phyloP scores from a whole-genome alignment of 2,888 invertebrate species.

The Latrodectus elegans region DNA sequence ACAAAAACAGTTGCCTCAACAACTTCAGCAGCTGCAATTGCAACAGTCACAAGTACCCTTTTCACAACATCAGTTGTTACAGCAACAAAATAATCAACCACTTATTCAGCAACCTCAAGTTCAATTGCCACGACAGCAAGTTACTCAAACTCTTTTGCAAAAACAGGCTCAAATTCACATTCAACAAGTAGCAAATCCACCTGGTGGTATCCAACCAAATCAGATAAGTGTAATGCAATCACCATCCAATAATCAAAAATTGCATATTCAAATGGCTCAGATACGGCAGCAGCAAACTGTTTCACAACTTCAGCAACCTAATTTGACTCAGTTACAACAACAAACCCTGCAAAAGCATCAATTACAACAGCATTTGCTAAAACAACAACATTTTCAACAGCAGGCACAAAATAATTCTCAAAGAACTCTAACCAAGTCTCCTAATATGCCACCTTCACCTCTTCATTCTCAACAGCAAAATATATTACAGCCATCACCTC shows the following conservation, averaged over 20 bases:
- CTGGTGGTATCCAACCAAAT: constrained; percentile 29
- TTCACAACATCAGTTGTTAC: constrained; percentile 57
- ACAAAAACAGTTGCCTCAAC: constrained; percentile 46
- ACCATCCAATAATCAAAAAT: neutral
- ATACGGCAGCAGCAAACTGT: constrained; percentile 43
- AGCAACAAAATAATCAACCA: constrained; percentile 35
- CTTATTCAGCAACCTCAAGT: constrained; percentile 33
- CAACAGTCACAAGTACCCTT: constrained; percentile 49
- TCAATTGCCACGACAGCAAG: constrained; percentile 43
- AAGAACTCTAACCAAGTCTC: constrained; percentile 42
- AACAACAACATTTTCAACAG: constrained; percentile 63
- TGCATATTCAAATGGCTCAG: constrained; percentile 22
- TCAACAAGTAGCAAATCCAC: constrained; percentile 42
- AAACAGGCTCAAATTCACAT: constrained; percentile 42
- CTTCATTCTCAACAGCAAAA: constrained; percentile 55
- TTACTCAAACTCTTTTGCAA: constrained; percentile 25
- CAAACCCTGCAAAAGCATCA: constrained; percentile 59
- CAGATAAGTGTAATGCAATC: constrained; percentile 25
- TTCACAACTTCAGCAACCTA: constrained; percentile 53
- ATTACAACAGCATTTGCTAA: constrained; percentile 58
- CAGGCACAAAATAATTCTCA: constrained; percentile 54
- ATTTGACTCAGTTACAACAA: constrained; percentile 14
- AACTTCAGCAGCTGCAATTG: constrained; percentile 51
- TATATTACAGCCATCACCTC: constrained; percentile 62
- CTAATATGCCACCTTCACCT: constrained; percentile 59